Base-by-base conservation (phyloP, 2,113 vertebrate species). In the Peucedramus taeniatus region DNA sequence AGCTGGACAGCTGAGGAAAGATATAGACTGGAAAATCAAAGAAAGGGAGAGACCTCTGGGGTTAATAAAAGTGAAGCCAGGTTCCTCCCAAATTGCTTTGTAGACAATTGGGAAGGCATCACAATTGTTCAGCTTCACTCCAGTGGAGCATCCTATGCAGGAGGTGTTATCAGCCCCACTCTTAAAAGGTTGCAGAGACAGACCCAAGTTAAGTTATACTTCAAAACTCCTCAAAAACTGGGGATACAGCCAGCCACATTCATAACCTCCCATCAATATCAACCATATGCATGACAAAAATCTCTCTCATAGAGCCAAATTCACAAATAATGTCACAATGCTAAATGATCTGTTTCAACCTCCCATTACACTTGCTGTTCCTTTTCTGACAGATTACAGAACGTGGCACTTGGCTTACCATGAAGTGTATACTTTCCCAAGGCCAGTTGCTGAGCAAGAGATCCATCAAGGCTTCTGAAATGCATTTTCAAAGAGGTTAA, bases 1-100 rank as follows among this genome's bases (percentile, higher is more conserved):
- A 95, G 51, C 60, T 85, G 87, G 90, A 97, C 83, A 96, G 50
- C 77, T 82, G 96, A 97, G 95, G 82, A 81, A 91, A 93, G 63
- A 87, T 72, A 83, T 17, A 51, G 75, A 91, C 96, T 95, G 63
- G 84, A 87, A 96, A 93, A 97, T 69, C 79, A 95, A 96, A 96
- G 66, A 97, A 97, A 97, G 83, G 69, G 94, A 83, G 68, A 94
- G 75, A 93, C 20, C 91, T 95, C 75, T 96, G 94, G 66, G 93
- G 83, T 97, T 97, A 97, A 97, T 97, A 97, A 95, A 97, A 97
- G 57, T 94, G 79, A 96, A 85, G 27, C 9, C 49, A 40, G 39
- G 63, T 91, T 97, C 74, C 77, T 92, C 91, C 82, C 91, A 92
- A 95, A 95, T 94, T 80, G 71, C 93, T 97, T 68, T 75, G n/a